Base-by-base conservation (phyloP, 2,113 vertebrate species). In the Oreamnos americanus region DNA sequence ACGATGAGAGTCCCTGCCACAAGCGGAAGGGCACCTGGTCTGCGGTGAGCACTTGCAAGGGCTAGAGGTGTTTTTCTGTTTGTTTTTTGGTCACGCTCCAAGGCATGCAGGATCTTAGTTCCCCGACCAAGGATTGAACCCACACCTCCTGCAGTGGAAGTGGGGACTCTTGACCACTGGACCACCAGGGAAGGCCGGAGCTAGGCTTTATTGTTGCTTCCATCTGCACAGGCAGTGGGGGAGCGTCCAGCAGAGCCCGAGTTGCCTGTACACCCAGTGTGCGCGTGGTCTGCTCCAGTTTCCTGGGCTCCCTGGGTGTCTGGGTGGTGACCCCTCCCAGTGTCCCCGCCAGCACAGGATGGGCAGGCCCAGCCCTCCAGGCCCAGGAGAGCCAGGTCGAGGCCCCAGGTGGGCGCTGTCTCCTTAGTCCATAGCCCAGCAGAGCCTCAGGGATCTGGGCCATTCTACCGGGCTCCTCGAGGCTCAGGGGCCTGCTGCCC, bases 201-300 rank as follows among this genome's bases (percentile, higher is more conserved):
- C 43, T 21, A 19, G 62, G 21, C 85, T 97, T 98, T 97, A 97
- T 98, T 98, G 84, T n/a, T 1, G 16, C 14, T 16, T 33, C 28
- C 25, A 2, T 26, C 67, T n/a, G 62, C 11, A 6, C 1, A 3
- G 76, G 51, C 39, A 14, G 30, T 17, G 1, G 23, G 30, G n/a
- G 19, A 0, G 4, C 51, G 39, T 67, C 71, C 71, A 2, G 51
- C 28, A 3, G 45, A 33, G 62, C 39, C 6, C 1, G 21, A 14
- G 7, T 33, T 4, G 45, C 53, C 53, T 23, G 36, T 8, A 25
- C 2, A 2, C 49, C 43, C 13, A 15, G 13, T 25, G 19, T 28
- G 11, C 1, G 3, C 11, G 33, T 13, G 36, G 74, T 10, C 1
- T 16, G 45, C 81, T 57, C 79, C 23, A 0, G 87, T 36, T 26